Conservation (phyloP, 2,888 invertebrate genomes). For the Diarsia rubi region DNA sequence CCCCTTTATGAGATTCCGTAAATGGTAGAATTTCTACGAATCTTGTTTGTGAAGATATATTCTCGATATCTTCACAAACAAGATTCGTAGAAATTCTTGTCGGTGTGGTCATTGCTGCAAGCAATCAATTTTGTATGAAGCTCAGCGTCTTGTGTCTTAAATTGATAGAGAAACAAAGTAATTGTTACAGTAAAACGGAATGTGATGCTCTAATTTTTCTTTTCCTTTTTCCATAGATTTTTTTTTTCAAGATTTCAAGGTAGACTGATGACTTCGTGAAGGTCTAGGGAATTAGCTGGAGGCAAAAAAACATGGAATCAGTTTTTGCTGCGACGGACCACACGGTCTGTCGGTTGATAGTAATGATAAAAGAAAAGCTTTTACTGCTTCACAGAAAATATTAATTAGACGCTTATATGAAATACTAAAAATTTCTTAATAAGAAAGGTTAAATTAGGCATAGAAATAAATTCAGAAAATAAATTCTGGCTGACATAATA, state of each 20-base stretch:
- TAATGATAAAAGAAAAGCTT: background rate
- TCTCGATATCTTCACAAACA: slow-evolving; percentile 20
- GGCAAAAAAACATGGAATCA: background rate
- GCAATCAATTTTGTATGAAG: background rate
- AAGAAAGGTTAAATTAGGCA: background rate
- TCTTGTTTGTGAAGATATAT: slow-evolving; percentile 32
- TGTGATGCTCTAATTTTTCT: background rate
- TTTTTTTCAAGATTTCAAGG: background rate
- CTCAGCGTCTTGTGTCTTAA: background rate
- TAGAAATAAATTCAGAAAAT: background rate
- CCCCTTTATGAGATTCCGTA: slow-evolving; percentile 36
- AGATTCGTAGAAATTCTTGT: slow-evolving; percentile 17
- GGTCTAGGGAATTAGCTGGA: background rate
- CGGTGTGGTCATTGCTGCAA: background rate
- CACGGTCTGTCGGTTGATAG: background rate
- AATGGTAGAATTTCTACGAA: slow-evolving; percentile 20
- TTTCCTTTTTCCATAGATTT: background rate
- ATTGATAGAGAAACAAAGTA: background rate
- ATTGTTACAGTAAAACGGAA: background rate
- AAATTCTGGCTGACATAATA: background rate
- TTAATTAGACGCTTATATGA: background rate
- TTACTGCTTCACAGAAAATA: background rate
- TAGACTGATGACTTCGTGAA: background rate
- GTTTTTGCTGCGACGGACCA: background rate
- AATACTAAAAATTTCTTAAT: background rate